Conservation (phyloP, 2,113 vertebrate genomes). For the Pycnonotus jocosus region DNA sequence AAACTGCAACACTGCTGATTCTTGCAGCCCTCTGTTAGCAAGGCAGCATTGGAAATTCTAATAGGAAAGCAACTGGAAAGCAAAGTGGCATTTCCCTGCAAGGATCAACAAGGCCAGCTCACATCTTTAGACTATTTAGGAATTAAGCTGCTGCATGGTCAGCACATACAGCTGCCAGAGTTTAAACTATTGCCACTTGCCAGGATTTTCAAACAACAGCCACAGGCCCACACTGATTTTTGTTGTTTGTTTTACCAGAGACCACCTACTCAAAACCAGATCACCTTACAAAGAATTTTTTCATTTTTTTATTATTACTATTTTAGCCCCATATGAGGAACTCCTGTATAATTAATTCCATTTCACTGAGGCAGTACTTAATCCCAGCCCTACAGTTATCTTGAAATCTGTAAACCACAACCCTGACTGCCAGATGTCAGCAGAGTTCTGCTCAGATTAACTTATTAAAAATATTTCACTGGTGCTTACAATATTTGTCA, state of each 20-base stretch:
- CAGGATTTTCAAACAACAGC: not conserved
- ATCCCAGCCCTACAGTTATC: not conserved
- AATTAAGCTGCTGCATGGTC: not conserved
- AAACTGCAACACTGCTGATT: not conserved
- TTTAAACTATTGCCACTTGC: not conserved
- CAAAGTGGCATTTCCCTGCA: not conserved
- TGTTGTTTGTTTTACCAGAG: not conserved
- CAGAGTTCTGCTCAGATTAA: not conserved
- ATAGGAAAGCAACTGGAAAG: not conserved
- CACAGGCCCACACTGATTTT: not conserved
- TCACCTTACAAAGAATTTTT: not conserved
- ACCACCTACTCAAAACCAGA: not conserved
- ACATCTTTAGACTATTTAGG: not conserved
- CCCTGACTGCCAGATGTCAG: no score
- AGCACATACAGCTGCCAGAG: not conserved
- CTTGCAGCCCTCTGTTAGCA: not conserved
- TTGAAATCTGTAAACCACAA: not conserved
- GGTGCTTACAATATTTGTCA: not conserved
- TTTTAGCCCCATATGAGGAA: not conserved
- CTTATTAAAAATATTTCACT: not conserved
- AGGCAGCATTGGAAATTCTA: not conserved
- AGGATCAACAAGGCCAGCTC: not conserved
- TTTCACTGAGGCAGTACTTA: not conserved
- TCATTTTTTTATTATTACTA: not conserved
- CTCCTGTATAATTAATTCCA: not conserved